Evolutionary conservation across 2,888 invertebrate species (phyloP).

Genomic region (Andrena bicolor): DNA sequence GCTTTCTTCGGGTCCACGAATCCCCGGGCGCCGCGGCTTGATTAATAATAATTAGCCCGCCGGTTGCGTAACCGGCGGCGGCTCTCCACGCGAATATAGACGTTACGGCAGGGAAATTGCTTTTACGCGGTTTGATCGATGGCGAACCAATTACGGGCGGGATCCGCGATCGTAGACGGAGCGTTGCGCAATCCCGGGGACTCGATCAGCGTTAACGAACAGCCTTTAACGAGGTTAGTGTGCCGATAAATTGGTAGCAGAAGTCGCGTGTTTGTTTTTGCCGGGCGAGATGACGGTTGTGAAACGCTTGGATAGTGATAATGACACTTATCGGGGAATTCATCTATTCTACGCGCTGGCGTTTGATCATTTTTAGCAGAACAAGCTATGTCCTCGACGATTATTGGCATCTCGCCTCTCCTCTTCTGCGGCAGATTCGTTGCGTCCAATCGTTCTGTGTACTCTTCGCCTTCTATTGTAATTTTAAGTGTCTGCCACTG

Average conservation of each 20-base stretch:
- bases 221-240: slow-evolving; percentile 20
- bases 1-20: slow-evolving; percentile 13
- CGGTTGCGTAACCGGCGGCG: slow-evolving; percentile 20
- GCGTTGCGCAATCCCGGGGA: slow-evolving; percentile 22
- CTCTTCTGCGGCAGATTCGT: background rate
- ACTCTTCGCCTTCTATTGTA: too few relatives aligned
- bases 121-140: slow-evolving; percentile 14
- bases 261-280: slow-evolving; percentile 23
- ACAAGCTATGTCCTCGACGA: too few relatives aligned
- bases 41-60: slow-evolving; percentile 48
- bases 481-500: too few relatives aligned
- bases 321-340: slow-evolving; percentile 21
- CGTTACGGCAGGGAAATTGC: background rate
- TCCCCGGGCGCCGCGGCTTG: slow-evolving; percentile 7
- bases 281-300: slow-evolving; percentile 10
- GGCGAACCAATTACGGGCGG: slow-evolving; percentile 13
- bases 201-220: slow-evolving; percentile 11
- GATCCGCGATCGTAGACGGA: slow-evolving; percentile 18
- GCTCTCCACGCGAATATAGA: slow-evolving; percentile 6
- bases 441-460: too few relatives aligned
- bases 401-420: too few relatives aligned
- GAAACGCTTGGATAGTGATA: slow-evolving; percentile 5
- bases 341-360: background rate
- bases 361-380: slow-evolving; percentile 14
- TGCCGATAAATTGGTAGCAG: slow-evolving; percentile 17